phyloP scores from a whole-genome alignment of 2,888 invertebrate species.

The Drosophila koepferae region DNA sequence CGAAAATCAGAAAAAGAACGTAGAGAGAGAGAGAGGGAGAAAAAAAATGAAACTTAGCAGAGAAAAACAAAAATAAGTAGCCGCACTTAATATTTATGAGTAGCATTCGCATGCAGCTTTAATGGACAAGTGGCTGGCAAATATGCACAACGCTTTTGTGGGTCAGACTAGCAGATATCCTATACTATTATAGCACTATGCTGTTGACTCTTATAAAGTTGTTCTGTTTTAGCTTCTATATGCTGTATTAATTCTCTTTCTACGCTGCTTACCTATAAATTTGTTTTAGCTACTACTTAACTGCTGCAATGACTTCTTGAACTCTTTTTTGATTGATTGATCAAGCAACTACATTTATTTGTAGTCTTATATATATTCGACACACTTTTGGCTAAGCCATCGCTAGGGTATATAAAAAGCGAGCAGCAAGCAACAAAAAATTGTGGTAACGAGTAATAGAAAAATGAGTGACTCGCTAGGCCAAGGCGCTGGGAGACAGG shows the following conservation, averaged over 20 bases:
- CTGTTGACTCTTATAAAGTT: neutral
- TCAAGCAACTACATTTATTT: neutral
- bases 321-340: neutral
- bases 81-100: conserved; percentile 73
- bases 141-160: neutral
- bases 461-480: conserved; percentile 36
- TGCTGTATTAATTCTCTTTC: neutral
- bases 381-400: no score
- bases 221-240: neutral
- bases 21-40: neutral
- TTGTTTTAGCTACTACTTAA: neutral
- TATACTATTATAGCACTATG: neutral
- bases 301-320: neutral
- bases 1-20: conserved; percentile 12
- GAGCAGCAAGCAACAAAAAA: conserved; percentile 8
- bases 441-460: conserved; percentile 36
- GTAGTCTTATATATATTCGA: neutral
- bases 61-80: conserved; percentile 59
- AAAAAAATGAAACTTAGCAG: conserved; percentile 9
- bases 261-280: no score
- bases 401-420: conserved; percentile 18
- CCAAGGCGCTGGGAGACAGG: conserved; percentile 3
- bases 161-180: neutral
- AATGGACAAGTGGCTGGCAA: conserved; percentile 64
- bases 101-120: conserved; percentile 74